Conservation (phyloP, 2,888 invertebrate genomes). For the Rhopalosiphum nymphaeae region DNA sequence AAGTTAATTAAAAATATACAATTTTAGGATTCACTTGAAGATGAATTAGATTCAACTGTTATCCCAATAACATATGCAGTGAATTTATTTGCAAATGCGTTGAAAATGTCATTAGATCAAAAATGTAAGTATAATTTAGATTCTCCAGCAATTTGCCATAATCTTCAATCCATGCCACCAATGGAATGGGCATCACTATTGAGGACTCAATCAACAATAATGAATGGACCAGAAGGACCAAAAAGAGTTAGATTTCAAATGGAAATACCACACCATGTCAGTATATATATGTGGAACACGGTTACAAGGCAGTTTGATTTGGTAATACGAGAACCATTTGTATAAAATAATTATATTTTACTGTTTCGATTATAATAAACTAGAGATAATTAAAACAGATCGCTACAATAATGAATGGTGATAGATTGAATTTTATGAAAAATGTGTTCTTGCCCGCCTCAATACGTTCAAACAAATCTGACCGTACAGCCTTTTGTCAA, state of each 20-base stretch:
- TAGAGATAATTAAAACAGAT: conserved; percentile 10
- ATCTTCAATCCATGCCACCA: conserved; percentile 65
- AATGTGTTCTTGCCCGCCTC: conserved; percentile 41
- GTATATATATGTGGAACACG: conserved; percentile 63
- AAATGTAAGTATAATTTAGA: conserved; percentile 65
- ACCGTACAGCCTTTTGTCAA: conserved; percentile 7
- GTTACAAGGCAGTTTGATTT: conserved; percentile 46
- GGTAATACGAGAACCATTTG: neutral
- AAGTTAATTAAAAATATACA: neutral
- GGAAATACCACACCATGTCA: conserved; percentile 60
- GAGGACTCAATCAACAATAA: conserved; percentile 63
- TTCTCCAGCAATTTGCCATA: conserved; percentile 65
- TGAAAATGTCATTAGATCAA: conserved; percentile 64
- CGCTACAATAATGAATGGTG: conserved; percentile 43
- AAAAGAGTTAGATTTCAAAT: conserved; percentile 66
- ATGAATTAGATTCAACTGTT: conserved; percentile 66
- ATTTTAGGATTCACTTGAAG: conserved; percentile 65
- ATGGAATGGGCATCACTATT: conserved; percentile 66
- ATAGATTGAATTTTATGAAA: conserved; percentile 49
- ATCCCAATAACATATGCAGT: conserved; percentile 65
- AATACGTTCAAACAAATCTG: neutral
- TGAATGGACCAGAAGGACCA: conserved; percentile 56
- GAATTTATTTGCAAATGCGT: conserved; percentile 65
- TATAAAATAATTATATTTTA: neutral
- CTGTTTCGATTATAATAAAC: neutral